Evolutionary conservation across 1,140 invertebrate genomes (phyloP).

Genomic region (Spodoptera litura): DNA sequence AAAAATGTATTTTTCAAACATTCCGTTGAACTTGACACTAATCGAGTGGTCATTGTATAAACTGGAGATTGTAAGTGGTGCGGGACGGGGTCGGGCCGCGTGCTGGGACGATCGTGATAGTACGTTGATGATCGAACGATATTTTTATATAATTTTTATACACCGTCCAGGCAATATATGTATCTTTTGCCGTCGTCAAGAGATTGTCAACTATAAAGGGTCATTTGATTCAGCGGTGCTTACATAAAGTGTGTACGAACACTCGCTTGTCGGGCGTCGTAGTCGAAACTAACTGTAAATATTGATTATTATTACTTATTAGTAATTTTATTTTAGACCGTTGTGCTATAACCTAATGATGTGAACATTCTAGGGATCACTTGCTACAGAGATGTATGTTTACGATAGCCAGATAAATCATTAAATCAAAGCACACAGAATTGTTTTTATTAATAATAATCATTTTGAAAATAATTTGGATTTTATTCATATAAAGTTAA

Average conservation of each 20-base stretch:
- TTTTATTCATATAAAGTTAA: constrained; percentile 60
- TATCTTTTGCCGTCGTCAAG: constrained; percentile 27
- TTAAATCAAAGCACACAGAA: constrained; percentile 64
- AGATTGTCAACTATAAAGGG: constrained; percentile 44
- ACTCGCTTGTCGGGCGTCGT: constrained; percentile 60
- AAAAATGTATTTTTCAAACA: constrained; percentile 36
- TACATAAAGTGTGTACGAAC: constrained; percentile 52
- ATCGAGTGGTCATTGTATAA: constrained; percentile 23
- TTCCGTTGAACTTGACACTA: constrained; percentile 15
- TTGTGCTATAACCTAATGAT: constrained; percentile 80
- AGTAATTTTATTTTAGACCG: constrained; percentile 84
- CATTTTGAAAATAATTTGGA: constrained; percentile 72
- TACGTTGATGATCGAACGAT: constrained; percentile 36
- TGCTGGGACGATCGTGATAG: constrained; percentile 14
- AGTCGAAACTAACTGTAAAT: constrained; percentile 79
- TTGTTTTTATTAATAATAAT: constrained; percentile 70
- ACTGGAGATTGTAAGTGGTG: background rate
- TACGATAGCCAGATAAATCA: constrained; percentile 33
- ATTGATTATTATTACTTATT: constrained; percentile 83
- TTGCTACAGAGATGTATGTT: constrained; percentile 26
- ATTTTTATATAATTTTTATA: constrained; percentile 47
- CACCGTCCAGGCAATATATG: constrained; percentile 61
- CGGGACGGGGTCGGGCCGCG: constrained; percentile 8
- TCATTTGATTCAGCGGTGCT: constrained; percentile 62
- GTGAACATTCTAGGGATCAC: constrained; percentile 59